These are phyloP conservation scores for Plecturocebus donacophilus DNA, from an alignment of 2,113 vertebrate species.

Conservation along the genomic window DNA sequence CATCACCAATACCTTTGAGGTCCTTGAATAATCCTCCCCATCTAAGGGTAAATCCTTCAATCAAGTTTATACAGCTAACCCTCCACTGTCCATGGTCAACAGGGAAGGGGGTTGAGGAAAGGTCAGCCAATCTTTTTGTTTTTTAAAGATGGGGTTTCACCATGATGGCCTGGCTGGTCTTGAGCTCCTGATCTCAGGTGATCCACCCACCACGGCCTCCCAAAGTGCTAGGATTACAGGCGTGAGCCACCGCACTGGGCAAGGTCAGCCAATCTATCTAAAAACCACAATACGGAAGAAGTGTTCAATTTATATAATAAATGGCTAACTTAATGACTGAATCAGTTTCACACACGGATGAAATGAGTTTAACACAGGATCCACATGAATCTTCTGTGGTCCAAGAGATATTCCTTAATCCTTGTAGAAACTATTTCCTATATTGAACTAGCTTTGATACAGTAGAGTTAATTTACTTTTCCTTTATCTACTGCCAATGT, in stretches of 20 bases:
- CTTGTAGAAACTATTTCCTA: background rate
- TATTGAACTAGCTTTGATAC: background rate
- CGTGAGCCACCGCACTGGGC: too few relatives aligned
- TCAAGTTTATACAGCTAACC: background rate
- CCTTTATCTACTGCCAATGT: background rate
- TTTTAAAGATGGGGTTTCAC: too few relatives aligned
- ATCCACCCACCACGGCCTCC: too few relatives aligned
- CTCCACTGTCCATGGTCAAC: background rate
- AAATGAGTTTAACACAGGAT: background rate
- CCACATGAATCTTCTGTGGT: background rate
- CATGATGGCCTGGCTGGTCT: too few relatives aligned
- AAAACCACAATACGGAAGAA: background rate
- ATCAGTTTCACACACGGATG: background rate
- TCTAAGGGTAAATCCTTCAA: background rate
- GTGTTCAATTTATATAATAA: background rate
- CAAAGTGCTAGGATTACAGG: too few relatives aligned
- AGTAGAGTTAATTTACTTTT: background rate
- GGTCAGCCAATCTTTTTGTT: background rate
- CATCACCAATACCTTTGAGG: background rate
- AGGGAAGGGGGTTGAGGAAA: background rate
- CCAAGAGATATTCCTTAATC: background rate
- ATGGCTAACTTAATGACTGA: background rate
- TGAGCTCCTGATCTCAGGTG: too few relatives aligned
- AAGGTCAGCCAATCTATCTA: background rate
- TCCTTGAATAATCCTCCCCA: background rate